Evolutionary conservation across 2,797 vertebrate genomes (phyloP).

Genomic region (Manis pentadactyla): DNA sequence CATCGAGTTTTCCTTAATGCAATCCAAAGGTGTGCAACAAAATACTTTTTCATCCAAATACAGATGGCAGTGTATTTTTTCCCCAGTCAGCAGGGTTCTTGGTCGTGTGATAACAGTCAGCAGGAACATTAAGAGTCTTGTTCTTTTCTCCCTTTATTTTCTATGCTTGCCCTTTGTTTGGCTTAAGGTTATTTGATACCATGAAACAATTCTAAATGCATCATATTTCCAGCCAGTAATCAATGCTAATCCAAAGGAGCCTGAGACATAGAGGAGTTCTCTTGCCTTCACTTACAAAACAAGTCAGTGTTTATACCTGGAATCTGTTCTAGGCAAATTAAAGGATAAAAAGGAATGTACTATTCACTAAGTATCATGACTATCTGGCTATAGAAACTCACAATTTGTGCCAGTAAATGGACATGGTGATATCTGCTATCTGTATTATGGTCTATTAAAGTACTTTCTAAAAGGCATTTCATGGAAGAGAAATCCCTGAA

Average conservation of each 20-base stretch:
- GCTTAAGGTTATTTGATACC: slow-evolving; percentile 43
- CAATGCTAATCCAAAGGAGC: slow-evolving; percentile 51
- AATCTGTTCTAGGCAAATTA: slow-evolving; percentile 39
- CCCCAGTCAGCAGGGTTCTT: slow-evolving; percentile 26
- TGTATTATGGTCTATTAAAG: not conserved
- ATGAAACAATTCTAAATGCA: slow-evolving; percentile 36
- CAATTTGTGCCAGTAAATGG: not conserved
- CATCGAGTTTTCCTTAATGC: slow-evolving; percentile 43
- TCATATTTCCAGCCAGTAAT: slow-evolving; percentile 69
- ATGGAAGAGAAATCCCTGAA: slow-evolving; percentile 21
- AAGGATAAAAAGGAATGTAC: not conserved
- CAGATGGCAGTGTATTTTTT: not conserved
- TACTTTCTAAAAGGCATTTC: slow-evolving; percentile 47
- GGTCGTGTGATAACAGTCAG: slow-evolving; percentile 39
- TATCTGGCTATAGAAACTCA: not conserved
- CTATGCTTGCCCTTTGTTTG: slow-evolving; percentile 54
- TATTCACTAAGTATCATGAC: slow-evolving; percentile 23
- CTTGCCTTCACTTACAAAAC: slow-evolving; percentile 53
- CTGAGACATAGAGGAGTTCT: not conserved
- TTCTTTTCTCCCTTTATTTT: slow-evolving; percentile 61
- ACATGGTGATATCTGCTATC: not conserved
- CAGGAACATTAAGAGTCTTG: not conserved
- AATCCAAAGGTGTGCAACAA: not conserved
- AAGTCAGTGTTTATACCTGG: slow-evolving; percentile 54
- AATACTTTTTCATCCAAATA: slow-evolving; percentile 36